phyloP scores from a whole-genome alignment of 2,113 vertebrate species.

The Cinclus mexicanus region DNA sequence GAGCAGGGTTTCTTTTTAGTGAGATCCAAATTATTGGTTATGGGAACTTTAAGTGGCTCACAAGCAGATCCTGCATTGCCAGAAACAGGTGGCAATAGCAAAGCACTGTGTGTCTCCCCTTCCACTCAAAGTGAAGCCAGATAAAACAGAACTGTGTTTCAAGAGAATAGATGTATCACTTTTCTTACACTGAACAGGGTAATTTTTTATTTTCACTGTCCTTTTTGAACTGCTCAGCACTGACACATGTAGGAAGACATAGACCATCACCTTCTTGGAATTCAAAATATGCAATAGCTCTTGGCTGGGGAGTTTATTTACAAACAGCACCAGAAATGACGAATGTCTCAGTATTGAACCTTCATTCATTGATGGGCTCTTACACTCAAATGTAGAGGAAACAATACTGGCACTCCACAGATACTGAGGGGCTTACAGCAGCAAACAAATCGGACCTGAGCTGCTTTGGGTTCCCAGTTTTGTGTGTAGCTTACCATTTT shows the following conservation, averaged over 20 bases:
- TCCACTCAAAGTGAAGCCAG: not conserved
- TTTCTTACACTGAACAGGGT: not conserved
- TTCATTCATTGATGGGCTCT: not conserved
- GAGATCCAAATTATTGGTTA: not conserved
- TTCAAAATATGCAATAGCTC: not conserved
- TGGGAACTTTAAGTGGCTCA: not conserved
- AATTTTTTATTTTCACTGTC: not conserved
- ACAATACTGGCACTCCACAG: not conserved
- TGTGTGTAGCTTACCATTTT: not conserved
- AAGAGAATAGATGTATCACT: not conserved
- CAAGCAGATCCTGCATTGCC: not conserved
- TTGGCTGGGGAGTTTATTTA: not conserved
- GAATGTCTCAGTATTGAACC: not conserved
- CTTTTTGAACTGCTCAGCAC: not conserved
- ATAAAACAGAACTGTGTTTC: not conserved
- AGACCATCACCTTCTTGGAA: not conserved
- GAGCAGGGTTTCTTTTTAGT: not conserved
- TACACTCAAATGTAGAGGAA: not conserved
- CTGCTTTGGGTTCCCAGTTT: not conserved
- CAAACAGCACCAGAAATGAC: not conserved
- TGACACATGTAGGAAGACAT: not conserved
- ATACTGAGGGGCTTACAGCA: not conserved
- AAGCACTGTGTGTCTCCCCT: not conserved
- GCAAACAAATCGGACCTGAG: not conserved
- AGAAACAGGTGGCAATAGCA: not conserved